Evolutionary conservation across 2,888 invertebrate genomes (phyloP).

Genomic region (Drosophila lutescens): DNA sequence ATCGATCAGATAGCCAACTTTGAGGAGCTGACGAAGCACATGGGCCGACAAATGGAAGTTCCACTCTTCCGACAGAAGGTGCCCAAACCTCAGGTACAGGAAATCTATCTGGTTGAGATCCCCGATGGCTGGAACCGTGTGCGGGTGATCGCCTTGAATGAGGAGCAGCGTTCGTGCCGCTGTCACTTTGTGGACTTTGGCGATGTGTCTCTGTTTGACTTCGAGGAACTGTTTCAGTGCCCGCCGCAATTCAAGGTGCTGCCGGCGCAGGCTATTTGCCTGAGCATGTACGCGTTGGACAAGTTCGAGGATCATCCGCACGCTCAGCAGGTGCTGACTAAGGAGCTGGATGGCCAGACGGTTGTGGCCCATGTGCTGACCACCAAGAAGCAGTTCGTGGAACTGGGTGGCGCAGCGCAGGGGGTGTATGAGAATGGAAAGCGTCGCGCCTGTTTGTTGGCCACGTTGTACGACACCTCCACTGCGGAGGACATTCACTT

Average conservation of each 20-base stretch:
- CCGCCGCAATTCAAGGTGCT: slow-evolving; percentile 87
- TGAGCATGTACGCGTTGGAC: slow-evolving; percentile 89
- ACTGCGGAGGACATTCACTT: slow-evolving; percentile 87
- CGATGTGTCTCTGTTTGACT: slow-evolving; percentile 87
- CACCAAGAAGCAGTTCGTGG: slow-evolving; percentile 73
- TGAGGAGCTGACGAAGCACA: slow-evolving; percentile 85
- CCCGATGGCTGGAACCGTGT: slow-evolving; percentile 87
- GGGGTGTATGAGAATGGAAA: slow-evolving; percentile 40
- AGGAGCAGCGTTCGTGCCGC: slow-evolving; percentile 84
- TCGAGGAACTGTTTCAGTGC: slow-evolving; percentile 86
- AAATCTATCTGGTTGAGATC: slow-evolving; percentile 83
- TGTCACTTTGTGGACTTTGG: slow-evolving; percentile 92
- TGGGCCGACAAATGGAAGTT: slow-evolving; percentile 84
- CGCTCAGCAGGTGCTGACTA: slow-evolving; percentile 81
- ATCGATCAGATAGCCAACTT: slow-evolving; percentile 87
- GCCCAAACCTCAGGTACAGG: slow-evolving; percentile 61
- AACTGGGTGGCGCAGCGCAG: slow-evolving; percentile 52
- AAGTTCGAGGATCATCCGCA: slow-evolving; percentile 85
- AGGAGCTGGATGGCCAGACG: slow-evolving; percentile 85
- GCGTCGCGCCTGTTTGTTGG: slow-evolving; percentile 84
- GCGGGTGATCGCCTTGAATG: slow-evolving; percentile 85
- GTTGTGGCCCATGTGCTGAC: slow-evolving; percentile 86
- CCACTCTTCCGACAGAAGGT: slow-evolving; percentile 68
- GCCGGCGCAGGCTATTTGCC: slow-evolving; percentile 90
- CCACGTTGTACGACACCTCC: slow-evolving; percentile 88